Evolutionary conservation across 2,113 vertebrate genomes (phyloP).

Genomic region (Suricata suricatta): DNA sequence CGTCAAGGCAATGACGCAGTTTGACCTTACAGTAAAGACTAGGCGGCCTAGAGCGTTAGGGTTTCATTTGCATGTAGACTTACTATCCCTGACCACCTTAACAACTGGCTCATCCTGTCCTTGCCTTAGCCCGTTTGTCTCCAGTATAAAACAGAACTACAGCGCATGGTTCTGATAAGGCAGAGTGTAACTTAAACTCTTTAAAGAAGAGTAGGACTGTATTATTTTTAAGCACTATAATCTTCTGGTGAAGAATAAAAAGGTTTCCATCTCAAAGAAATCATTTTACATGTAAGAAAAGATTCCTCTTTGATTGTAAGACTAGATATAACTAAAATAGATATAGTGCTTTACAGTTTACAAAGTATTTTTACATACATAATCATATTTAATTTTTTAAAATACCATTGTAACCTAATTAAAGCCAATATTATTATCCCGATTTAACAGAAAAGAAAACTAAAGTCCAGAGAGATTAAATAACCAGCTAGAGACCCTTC

Average conservation of each 20-base stretch:
- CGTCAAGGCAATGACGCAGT: background rate
- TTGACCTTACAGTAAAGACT: background rate
- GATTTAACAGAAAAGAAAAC: background rate
- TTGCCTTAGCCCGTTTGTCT: background rate
- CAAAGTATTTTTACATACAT: background rate
- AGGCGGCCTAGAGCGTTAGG: background rate
- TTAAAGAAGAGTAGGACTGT: background rate
- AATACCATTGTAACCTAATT: background rate
- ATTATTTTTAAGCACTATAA: background rate
- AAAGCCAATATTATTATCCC: background rate
- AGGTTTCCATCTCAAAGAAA: background rate
- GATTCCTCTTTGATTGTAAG: background rate
- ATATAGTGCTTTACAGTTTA: background rate
- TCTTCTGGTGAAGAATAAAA: slow-evolving; percentile 12
- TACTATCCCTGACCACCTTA: background rate
- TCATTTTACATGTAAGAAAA: background rate
- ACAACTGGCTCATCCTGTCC: background rate
- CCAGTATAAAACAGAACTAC: background rate
- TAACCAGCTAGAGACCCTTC: background rate
- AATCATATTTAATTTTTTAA: background rate
- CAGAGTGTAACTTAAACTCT: background rate
- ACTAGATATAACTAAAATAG: background rate
- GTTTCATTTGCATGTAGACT: background rate
- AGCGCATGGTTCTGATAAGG: background rate
- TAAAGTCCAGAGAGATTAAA: background rate